Percentiles rank a stretch among this genome's conserved stretches.
Evolutionary conservation across 2,113 vertebrate genomes (phyloP).

Genomic region (Sterna hirundo): DNA sequence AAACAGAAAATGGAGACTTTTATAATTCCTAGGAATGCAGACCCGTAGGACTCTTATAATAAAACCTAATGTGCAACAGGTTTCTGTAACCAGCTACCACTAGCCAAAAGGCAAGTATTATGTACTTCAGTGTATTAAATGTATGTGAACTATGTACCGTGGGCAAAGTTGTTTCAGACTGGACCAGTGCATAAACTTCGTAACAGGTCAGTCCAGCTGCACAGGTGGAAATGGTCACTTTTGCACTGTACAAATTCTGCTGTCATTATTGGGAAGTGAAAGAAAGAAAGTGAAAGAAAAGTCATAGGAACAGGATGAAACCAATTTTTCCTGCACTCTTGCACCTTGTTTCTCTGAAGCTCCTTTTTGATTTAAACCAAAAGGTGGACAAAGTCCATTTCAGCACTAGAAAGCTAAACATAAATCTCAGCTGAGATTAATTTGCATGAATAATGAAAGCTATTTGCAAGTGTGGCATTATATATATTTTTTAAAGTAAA

Average conservation of each 20-base stretch:
- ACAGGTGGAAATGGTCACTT: not conserved
- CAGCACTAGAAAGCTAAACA: not conserved
- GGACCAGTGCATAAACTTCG: not conserved
- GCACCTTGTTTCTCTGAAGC: not conserved
- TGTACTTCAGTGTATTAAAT: not conserved
- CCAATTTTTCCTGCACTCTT: not conserved
- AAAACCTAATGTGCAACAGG: not conserved
- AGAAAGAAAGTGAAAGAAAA: not conserved
- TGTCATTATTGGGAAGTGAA: not conserved
- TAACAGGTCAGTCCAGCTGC: not conserved
- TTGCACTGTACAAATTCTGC: not conserved
- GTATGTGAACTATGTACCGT: fast-evolving
- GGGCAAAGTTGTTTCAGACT: not conserved
- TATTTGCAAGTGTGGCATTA: not conserved
- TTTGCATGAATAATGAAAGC: not conserved
- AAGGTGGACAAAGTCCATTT: not conserved
- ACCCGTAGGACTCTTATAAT: not conserved
- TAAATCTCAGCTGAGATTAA: not conserved
- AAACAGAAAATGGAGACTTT: not conserved
- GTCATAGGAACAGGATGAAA: not conserved
- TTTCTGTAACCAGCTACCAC: not conserved
- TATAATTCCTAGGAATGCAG: not conserved
- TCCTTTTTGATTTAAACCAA: not conserved
- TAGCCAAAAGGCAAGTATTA: not conserved
- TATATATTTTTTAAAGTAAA: not conserved